These are phyloP conservation scores for Microdon myrmicae DNA, from an alignment of 2,888 invertebrate genomes.

Conservation along the genomic window DNA sequence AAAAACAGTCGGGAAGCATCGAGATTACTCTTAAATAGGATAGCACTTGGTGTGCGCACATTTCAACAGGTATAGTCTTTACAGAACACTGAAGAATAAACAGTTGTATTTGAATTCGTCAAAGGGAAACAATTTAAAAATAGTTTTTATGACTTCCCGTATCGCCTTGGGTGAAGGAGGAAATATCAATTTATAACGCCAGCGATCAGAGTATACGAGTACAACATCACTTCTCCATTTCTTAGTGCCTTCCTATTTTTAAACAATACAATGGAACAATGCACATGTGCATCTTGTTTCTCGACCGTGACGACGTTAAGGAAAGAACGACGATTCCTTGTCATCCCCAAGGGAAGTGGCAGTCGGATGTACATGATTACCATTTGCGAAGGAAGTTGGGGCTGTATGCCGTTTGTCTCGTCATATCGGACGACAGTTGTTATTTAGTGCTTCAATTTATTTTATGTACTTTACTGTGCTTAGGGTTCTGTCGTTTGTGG, in stretches of 20 bases:
- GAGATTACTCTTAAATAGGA: too few species aligned
- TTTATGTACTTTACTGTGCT: too few species aligned
- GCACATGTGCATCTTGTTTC: slow-evolving; percentile 18
- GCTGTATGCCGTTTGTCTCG: too few species aligned
- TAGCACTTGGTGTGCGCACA: too few species aligned
- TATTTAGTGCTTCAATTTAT: too few species aligned
- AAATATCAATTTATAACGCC: slow-evolving; percentile 27
- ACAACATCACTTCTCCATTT: slow-evolving; percentile 25
- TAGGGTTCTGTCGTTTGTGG: too few species aligned
- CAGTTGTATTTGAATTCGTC: slow-evolving; percentile 7
- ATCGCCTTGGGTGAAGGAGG: slow-evolving; percentile 27
- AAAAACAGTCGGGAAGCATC: too few species aligned
- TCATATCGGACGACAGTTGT: too few species aligned
- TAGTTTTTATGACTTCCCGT: slow-evolving; percentile 50
- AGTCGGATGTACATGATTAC: too few species aligned
- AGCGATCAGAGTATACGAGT: too few species aligned
- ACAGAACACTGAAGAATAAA: slow-evolving; percentile 24
- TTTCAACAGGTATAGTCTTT: slow-evolving; percentile 46
- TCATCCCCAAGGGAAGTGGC: slow-evolving; percentile 22
- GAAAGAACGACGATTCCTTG: slow-evolving; percentile 8
- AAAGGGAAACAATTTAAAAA: slow-evolving; percentile 49
- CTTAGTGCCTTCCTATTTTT: slow-evolving; percentile 36
- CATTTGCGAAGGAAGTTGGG: too few species aligned
- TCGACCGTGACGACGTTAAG: slow-evolving; percentile 1
- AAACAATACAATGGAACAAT: slow-evolving; percentile 24